Evolutionary conservation across 1,140 invertebrate species (phyloP).

Genomic region (Trichomalopsis sarcophagae): DNA sequence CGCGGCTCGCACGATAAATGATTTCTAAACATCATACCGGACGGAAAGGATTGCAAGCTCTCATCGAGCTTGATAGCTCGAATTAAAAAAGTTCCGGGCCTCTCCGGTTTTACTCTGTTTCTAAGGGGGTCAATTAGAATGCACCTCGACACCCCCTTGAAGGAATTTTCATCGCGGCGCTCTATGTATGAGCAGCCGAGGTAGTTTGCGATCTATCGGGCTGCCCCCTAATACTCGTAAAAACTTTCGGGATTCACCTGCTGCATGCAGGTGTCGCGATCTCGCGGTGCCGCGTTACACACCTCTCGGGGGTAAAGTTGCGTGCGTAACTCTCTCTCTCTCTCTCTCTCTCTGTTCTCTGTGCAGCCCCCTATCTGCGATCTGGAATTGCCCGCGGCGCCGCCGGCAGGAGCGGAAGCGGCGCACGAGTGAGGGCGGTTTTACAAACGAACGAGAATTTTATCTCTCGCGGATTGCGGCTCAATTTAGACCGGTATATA

Average conservation of each 20-base stretch:
- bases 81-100: background rate
- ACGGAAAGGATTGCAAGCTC: background rate
- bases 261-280: background rate
- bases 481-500: constrained; percentile 53
- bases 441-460: constrained; percentile 59
- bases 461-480: constrained; percentile 57
- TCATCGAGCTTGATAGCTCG: background rate
- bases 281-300: too few species aligned
- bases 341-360: background rate
- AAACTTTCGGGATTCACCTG: background rate
- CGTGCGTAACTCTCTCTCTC: background rate
- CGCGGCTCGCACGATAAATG: constrained; percentile 22
- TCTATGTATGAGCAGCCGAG: background rate
- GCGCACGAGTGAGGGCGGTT: background rate
- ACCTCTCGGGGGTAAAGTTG: background rate
- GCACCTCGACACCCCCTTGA: background rate
- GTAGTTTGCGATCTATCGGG: background rate
- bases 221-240: background rate
- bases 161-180: background rate
- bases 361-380: background rate
- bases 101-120: too few species aligned
- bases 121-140: background rate
- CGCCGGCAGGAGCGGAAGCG: background rate
- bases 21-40: constrained; percentile 23
- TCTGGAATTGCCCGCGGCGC: constrained; percentile 3